Conservation (phyloP, 2,888 invertebrate genomes). For the Blomia tropicalis region DNA sequence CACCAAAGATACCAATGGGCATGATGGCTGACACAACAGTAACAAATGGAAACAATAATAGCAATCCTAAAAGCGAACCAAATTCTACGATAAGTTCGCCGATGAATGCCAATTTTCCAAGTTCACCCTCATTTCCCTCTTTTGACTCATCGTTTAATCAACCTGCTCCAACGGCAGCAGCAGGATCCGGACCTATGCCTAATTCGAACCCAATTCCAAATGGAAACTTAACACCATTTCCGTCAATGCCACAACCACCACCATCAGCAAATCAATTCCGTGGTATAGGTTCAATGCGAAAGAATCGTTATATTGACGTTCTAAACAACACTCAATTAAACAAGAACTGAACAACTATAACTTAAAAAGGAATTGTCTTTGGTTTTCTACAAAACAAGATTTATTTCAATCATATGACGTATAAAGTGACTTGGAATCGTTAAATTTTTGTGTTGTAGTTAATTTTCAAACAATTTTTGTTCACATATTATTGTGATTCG, state of each 20-base stretch:
- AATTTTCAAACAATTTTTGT: too few species aligned
- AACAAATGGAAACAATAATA: not conserved
- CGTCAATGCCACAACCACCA: not conserved
- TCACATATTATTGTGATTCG: too few species aligned
- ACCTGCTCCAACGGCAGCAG: not conserved
- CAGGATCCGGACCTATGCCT: not conserved
- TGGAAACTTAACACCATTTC: not conserved
- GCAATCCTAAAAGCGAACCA: not conserved
- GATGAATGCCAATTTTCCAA: not conserved
- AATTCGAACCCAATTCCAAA: not conserved
- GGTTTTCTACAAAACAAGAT: too few species aligned
- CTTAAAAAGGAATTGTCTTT: too few species aligned
- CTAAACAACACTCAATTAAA: too few species aligned
- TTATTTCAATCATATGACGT: too few species aligned
- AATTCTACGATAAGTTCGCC: not conserved
- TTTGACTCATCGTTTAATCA: not conserved
- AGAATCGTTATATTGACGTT: constrained; percentile 6
- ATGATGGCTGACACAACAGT: too few species aligned
- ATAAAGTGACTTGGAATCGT: too few species aligned
- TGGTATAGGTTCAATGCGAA: too few species aligned
- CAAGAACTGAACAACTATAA: too few species aligned
- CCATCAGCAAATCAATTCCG: not conserved
- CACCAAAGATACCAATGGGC: constrained; percentile 1
- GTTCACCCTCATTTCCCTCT: constrained; percentile 1
- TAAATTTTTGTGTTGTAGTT: too few species aligned